Conservation (phyloP, 2,113 vertebrate genomes). For the Rynchops niger region DNA sequence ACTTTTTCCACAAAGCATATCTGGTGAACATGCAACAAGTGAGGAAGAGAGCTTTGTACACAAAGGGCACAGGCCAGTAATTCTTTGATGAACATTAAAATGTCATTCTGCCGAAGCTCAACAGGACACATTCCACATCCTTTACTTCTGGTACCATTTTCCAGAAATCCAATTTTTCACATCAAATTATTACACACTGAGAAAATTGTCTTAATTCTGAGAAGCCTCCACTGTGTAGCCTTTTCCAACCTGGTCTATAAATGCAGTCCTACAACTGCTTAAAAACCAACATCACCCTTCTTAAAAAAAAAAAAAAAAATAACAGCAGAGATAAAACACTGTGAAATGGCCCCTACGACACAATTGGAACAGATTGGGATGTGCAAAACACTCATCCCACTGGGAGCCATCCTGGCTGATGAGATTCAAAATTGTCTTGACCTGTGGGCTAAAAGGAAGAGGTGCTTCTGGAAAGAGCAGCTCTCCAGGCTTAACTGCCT, state of each 20-base stretch:
- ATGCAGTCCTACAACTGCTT: background rate
- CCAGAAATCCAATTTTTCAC: background rate
- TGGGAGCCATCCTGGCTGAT: background rate
- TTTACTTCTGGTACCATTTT: background rate
- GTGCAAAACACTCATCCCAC: background rate
- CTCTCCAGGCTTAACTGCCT: background rate
- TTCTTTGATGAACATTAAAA: background rate
- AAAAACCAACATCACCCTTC: background rate
- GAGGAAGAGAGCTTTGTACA: background rate
- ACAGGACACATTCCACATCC: background rate
- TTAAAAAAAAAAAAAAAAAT: background rate
- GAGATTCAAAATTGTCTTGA: background rate
- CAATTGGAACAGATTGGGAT: background rate
- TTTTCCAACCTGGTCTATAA: background rate
- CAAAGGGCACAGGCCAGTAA: background rate
- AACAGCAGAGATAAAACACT: background rate
- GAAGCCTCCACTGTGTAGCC: background rate
- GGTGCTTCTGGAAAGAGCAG: background rate
- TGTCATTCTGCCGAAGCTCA: background rate
- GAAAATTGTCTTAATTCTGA: constrained; percentile 18
- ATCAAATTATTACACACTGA: background rate
- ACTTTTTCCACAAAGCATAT: background rate
- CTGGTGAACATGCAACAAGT: background rate
- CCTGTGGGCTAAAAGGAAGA: background rate
- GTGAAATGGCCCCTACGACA: background rate